phyloP scores from a whole-genome alignment of 92 coral and sea anemone species.

The Actinernus sp. region DNA sequence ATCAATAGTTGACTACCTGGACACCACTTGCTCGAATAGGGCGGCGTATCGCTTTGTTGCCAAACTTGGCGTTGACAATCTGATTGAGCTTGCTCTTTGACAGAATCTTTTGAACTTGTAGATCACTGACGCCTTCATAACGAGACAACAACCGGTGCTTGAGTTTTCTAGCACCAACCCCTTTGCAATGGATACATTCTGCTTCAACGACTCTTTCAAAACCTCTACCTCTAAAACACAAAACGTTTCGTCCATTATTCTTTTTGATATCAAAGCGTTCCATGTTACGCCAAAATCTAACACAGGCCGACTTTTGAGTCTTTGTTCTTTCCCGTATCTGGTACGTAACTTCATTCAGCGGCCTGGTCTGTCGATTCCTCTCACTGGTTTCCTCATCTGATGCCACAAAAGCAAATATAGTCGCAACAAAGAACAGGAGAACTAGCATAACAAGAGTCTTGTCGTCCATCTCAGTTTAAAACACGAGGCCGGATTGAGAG shows the following conservation, averaged over 20 bases:
- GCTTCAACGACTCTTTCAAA: conserved; percentile 3
- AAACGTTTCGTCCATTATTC: conserved; percentile 9
- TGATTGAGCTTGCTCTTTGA: conserved; percentile 16
- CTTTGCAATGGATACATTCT: conserved; percentile 39
- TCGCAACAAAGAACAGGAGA: too few species aligned
- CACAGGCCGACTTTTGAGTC: conserved; percentile 28
- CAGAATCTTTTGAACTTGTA: conserved; percentile 3
- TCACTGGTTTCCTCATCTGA: too few species aligned
- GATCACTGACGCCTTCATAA: conserved; percentile 29
- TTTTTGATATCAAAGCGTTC: background rate
- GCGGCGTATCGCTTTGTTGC: conserved; percentile 19
- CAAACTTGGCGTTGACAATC: conserved; percentile 19
- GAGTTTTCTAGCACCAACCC: conserved; percentile 28
- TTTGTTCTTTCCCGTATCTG: conserved; percentile 37
- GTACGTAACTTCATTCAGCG: too few species aligned
- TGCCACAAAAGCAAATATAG: too few species aligned
- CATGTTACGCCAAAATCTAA: conserved; percentile 53
- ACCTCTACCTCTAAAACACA: conserved; percentile 14
- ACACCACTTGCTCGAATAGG: conserved; percentile 33
- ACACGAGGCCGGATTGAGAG: too few species aligned
- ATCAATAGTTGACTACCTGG: too few species aligned
- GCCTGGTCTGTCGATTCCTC: too few species aligned
- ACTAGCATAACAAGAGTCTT: too few species aligned
- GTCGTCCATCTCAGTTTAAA: too few species aligned
- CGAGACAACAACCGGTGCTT: conserved; percentile 13